Percentiles rank a stretch among this genome's conserved stretches.
phyloP scores from a whole-genome alignment of 2,797 vertebrate genomes.

The Sebastes nivosus region DNA sequence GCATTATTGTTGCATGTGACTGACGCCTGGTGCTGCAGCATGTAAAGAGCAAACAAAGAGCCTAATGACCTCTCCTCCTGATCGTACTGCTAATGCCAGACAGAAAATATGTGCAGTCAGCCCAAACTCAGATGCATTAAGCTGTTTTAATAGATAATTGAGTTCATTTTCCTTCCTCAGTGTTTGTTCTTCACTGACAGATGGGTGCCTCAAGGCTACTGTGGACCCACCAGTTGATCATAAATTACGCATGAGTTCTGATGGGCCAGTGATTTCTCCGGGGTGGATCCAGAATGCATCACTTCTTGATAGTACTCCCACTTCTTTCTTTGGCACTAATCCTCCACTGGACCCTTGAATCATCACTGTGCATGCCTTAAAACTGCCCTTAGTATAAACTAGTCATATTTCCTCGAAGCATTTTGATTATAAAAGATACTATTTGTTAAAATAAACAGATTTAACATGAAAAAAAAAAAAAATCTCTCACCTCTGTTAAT shows the following conservation, averaged over 20 bases:
- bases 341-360: constrained; percentile 5
- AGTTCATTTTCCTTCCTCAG: constrained; percentile 50
- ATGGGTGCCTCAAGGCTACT: constrained; percentile 66
- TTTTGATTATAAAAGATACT: neutral
- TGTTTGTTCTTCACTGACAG: constrained; percentile 69
- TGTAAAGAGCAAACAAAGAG: constrained; percentile 34
- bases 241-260: constrained; percentile 74
- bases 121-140: constrained; percentile 64
- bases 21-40: constrained; percentile 25
- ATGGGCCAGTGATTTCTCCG: constrained; percentile 61
- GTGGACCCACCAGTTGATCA: constrained; percentile 65
- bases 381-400: neutral
- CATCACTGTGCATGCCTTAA: neutral
- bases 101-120: constrained; percentile 57
- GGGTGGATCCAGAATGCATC: constrained; percentile 68
- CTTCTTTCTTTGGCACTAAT: constrained; percentile 22
- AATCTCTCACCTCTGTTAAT: constrained; percentile 89
- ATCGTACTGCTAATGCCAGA: constrained; percentile 45
- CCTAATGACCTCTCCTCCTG: constrained; percentile 16
- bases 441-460: neutral
- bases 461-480: neutral
- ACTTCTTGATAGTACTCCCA: constrained; percentile 22
- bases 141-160: constrained; percentile 68
- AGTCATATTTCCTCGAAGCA: neutral
- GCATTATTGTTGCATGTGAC: constrained; percentile 57